Percentiles rank a stretch among this genome's conserved stretches.
These are phyloP conservation scores for Pollenia angustigena DNA, from an alignment of 2,888 invertebrate genomes.

Conservation along the genomic window DNA sequence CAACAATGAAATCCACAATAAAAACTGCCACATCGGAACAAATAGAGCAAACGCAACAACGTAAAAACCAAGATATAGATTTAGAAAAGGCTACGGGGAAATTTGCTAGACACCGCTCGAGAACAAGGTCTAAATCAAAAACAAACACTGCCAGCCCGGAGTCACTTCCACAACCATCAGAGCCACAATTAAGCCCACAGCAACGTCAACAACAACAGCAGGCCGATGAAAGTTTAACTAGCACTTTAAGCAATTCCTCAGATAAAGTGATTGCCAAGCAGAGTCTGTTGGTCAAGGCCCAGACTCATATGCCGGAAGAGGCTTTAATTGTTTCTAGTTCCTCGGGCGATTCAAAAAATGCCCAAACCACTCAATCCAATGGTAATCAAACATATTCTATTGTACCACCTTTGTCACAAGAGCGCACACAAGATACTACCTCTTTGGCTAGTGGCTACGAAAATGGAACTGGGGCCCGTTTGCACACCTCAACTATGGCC, in stretches of 20 bases:
- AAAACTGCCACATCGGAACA: conserved; percentile 57
- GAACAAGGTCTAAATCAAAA: conserved; percentile 67
- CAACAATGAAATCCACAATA: conserved; percentile 30
- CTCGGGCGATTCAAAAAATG: conserved; percentile 66
- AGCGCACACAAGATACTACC: conserved; percentile 73
- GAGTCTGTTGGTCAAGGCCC: conserved; percentile 81
- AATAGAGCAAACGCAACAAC: conserved; percentile 20
- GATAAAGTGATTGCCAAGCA: conserved; percentile 76
- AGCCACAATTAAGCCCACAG: not conserved
- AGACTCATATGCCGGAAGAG: conserved; percentile 80
- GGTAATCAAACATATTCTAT: conserved; percentile 30
- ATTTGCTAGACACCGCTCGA: conserved; percentile 41
- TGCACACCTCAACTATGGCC: conserved; percentile 82
- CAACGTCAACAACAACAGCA: conserved; percentile 24
- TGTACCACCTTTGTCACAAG: conserved; percentile 60
- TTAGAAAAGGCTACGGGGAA: conserved; percentile 72
- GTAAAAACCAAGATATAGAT: conserved; percentile 73
- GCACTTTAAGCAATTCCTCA: conserved; percentile 82
- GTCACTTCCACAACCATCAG: conserved; percentile 7
- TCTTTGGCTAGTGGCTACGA: conserved; percentile 80
- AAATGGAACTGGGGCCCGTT: conserved; percentile 75
- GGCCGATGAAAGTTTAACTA: conserved; percentile 81
- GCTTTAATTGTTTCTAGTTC: conserved; percentile 70
- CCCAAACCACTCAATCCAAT: conserved; percentile 48
- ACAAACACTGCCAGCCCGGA: conserved; percentile 65